A percentile compares a stretch with the other conserved stretches of the same genome.
phyloP scores from a whole-genome alignment of 2,113 vertebrate species.

The Mesembrinibis cayennensis region DNA sequence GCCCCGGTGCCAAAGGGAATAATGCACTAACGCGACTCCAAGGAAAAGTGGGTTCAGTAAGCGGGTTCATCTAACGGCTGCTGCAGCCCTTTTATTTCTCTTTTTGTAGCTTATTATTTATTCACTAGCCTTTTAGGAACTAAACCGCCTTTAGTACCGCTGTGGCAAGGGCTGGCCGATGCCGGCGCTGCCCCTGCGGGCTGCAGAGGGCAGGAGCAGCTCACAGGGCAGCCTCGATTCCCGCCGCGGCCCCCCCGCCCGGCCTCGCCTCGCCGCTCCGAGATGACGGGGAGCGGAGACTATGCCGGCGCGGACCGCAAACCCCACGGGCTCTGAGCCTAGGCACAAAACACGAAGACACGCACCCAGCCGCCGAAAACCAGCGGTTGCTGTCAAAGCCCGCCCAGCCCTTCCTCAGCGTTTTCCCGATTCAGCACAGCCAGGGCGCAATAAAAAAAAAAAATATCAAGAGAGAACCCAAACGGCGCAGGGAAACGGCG shows the following conservation, averaged over 20 bases:
- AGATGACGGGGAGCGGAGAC: background rate
- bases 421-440: background rate
- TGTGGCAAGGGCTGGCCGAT: accelerated
- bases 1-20: background rate
- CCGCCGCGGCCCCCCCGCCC: background rate
- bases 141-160: background rate
- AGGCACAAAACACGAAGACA: accelerated
- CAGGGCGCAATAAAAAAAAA: background rate
- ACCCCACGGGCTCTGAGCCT: background rate
- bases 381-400: background rate
- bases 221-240: background rate
- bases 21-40: accelerated
- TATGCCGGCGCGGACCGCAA: background rate
- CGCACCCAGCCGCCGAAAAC: background rate
- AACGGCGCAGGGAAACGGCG: background rate
- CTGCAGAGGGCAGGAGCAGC: background rate
- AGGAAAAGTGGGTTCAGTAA: accelerated
- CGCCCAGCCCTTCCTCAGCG: background rate
- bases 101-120: no score
- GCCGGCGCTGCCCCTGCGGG: accelerated
- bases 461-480: background rate
- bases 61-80: accelerated
- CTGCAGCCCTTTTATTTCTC: background rate
- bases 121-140: no score
- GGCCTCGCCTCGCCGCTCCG: background rate